Base-by-base conservation (phyloP, 2,113 vertebrate genomes). In the Tonatia bakeri region DNA sequence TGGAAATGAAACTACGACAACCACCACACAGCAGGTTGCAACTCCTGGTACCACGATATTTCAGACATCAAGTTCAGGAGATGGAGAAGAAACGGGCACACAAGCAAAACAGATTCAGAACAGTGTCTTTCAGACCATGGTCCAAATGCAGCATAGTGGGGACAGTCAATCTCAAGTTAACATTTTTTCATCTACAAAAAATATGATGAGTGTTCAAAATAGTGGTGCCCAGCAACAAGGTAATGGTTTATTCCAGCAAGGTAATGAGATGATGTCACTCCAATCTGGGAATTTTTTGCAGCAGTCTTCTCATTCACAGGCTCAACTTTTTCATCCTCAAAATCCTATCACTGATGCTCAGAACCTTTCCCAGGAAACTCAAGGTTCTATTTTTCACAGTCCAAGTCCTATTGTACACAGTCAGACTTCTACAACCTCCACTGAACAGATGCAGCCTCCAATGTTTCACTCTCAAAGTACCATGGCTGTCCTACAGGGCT, bases 271-370 rank as follows among this genome's bases (percentile, higher is more conserved):
- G 40, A 98, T 99, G 90, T 99, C 99, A 0, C 99, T 99, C 97
- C 99, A 99, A 96, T 98, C 99, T 0, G 98, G 98, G 75, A 99
- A 98, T 97, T 99, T 99, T 96, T 98, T 99, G 96, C 99, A 99
- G 45, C 99, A 99, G 97, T 98, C 99, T 26, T 97, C 99, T 76
- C 99, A 99, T 94, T 99, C 99, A 31, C 99, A 99, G 61, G 97
- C 99, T 96, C 99, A 98, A 56, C 98, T 99, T 90, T 99, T 99
- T 98, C 99, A 99, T 98, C 98, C 99, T 93, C 99, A 99, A 59
- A 99, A 98, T 91, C 90, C 99, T 70, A 98, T 99, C 93, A 97
- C 98, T 19, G 99, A 99, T 90, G 84, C 98, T 67, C 99, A 99
- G 82, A 99, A 98, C 94, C 98, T 99, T 96, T 96, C 98, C 16